Evolutionary conservation across 2,797 vertebrate genomes (phyloP), one percentile per base, ranked within the genome.

Genomic region (Coluber constrictor): DNA sequence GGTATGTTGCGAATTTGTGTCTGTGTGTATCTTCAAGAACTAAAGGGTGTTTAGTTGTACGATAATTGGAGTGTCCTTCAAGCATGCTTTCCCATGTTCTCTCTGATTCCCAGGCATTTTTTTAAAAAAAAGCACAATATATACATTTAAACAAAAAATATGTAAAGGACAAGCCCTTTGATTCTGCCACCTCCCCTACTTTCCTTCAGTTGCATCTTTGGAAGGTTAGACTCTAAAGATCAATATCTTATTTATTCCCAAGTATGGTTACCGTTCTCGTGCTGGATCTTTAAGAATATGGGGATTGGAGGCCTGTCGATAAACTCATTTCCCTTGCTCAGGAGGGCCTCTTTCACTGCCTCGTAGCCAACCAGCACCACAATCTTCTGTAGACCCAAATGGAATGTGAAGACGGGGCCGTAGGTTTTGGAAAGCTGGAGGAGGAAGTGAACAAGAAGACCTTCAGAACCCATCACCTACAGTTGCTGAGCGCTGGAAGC

Each of bases 311-410:
- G 96, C 90, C 97, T 95, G 94, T 91, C 95, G 0, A 86, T 90
- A 93, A 97, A 96, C 32, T 91, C 66, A 10, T 96, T 92, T 0
- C 91, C 87, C 0, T 61, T 94, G 79, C 95, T 95, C 90, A 95
- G 83, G 20, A 98, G 95, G 0, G 97, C 97, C 3, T 96, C 97
- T 32, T 92, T 95, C 3, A 95, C 96, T 0, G 96, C 94, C 59
- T 97, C 13, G 0, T 96, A 96, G 88, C 96, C 97, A 0, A 95
- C 92, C 89, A 97, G 93, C 92, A 97, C 92, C 92, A 97, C 95
- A 0, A 60, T 94, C 90, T 95, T 96, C 90, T 95, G 96, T 29
- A 87, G 16, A 0, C 97, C 97, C 88, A 97, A 20, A 59, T 90
- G 94, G 55, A 97, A 0, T 0, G 96, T 94, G 96, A 97, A 97